Evolutionary conservation across 2,888 invertebrate genomes (phyloP), one percentile per base, ranked within the genome.

Genomic region (Minunthozetes semirufus): DNA sequence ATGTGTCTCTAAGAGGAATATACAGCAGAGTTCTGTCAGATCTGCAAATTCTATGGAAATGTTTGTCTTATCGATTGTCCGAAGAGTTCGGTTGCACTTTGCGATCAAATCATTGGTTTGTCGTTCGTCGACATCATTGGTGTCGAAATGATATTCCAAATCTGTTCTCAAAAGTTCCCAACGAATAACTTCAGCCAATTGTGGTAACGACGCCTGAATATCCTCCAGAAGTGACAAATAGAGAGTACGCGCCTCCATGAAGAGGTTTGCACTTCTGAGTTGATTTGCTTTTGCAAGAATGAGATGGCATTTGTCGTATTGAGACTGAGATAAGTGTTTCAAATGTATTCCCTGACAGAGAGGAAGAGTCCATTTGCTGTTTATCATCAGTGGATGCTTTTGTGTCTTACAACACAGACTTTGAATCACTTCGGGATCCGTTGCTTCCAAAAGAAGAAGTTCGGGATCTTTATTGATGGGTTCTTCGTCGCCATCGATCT

Each of bases 231-330:
- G 53, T 53, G 76, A 75, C 9, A 75, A 33, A 61, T 73, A 76
- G 15, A 76, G 63, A 59, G 50, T 50, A 33, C 76, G 29, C n/a
- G 76, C 66, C 27, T 77, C 77, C 42, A 72, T 50, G 22, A 76
- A 77, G 15, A 76, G 72, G n/a, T 76, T 68, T 19, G 76, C 76
- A 11, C 66, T 72, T 56, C 79, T 53, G 11, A 79, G 73, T 68
- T 79, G 79, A 68, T 76, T 76, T 27, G 79, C 78, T 74, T 79
- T 79, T 6, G 79, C 79, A 8, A 79, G 53, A 22, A 79, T 76
- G 11, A 79, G 77, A 70, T 78, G 78, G 59, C 75, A 73, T 66
- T 76, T 75, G 17, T 73, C 46, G 17, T 73, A 63, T 53, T 73
- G 72, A 1, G 48, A 13, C 15, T 48, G 25, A 33, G 73, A 63